A percentile compares a stretch with the other conserved stretches of the same genome.
These are phyloP conservation scores for Drosophila anomelani DNA, from an alignment of 2,888 invertebrate species.

Conservation along the genomic window DNA sequence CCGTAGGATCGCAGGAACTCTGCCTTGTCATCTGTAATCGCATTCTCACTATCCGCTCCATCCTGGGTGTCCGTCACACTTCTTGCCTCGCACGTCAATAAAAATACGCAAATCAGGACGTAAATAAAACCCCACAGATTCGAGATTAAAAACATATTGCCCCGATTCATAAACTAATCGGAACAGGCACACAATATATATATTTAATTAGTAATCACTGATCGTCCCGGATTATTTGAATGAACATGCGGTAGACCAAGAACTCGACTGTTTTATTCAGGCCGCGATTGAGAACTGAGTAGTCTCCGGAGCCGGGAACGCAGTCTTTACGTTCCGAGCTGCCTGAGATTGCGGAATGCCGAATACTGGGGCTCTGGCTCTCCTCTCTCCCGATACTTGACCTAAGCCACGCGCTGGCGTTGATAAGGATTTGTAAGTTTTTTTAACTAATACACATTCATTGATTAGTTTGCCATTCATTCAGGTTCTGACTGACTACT, in stretches of 20 bases:
- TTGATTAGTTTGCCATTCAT: constrained; percentile 32
- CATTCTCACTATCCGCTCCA: constrained; percentile 43
- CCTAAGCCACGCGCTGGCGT: constrained; percentile 51
- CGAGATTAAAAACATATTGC: constrained; percentile 47
- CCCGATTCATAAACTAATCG: constrained; percentile 28
- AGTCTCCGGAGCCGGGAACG: not conserved
- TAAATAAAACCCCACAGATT: constrained; percentile 14
- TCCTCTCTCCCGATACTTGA: constrained; percentile 49
- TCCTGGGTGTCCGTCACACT: constrained; percentile 1
- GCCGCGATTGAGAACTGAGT: constrained; percentile 56
- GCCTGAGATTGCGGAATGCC: constrained; percentile 18
- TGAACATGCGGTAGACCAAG: constrained; percentile 6
- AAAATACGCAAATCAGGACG: constrained; percentile 30
- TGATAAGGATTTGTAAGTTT: constrained; percentile 31
- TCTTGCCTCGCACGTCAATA: constrained; percentile 33
- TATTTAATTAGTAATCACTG: constrained; percentile 41
- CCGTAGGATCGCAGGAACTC: constrained; percentile 71
- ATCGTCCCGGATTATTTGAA: constrained; percentile 48
- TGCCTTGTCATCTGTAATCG: constrained; percentile 31
- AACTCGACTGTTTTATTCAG: constrained; percentile 47
- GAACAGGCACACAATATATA: constrained; percentile 6
- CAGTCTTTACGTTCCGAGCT: constrained; percentile 20
- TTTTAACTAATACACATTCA: constrained; percentile 14
- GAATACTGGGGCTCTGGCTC: constrained; percentile 10
- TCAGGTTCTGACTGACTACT: not conserved